phyloP scores from a whole-genome alignment of 2,113 vertebrate genomes.

The Paramormyrops kingsleyae region DNA sequence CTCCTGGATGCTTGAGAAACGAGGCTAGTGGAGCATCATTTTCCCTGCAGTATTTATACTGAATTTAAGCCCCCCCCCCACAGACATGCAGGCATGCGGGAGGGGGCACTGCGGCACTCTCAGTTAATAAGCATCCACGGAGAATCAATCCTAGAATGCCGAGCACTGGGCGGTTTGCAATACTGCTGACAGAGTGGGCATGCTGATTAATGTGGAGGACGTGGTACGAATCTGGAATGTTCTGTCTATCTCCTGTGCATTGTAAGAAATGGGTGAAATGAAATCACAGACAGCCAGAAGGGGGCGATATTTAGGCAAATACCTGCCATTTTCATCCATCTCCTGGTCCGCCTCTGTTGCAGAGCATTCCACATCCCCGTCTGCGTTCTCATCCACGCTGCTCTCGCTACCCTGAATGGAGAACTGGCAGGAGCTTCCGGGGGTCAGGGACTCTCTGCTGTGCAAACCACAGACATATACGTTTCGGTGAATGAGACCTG shows the following conservation, averaged over 20 bases:
- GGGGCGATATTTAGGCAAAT: not conserved
- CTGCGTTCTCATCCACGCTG: slow-evolving; percentile 8
- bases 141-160: not conserved
- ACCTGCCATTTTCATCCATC: slow-evolving; percentile 3
- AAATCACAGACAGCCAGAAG: not conserved
- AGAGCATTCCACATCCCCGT: slow-evolving; percentile 14
- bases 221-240: not conserved
- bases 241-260: not conserved
- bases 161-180: not conserved
- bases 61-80: not conserved
- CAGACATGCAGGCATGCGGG: not conserved
- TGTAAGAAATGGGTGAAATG: not conserved
- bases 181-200: not conserved
- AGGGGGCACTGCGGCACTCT: not conserved
- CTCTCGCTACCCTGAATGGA: slow-evolving; percentile 11
- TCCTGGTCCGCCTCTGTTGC: slow-evolving; percentile 18
- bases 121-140: not conserved
- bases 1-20: not conserved
- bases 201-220: not conserved
- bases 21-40: not conserved
- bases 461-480: not conserved
- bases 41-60: not conserved
- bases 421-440: not conserved
- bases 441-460: not conserved
- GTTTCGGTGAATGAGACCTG: not conserved